Percentiles rank a stretch among this genome's conserved stretches.
phyloP scores from a whole-genome alignment of 2,113 vertebrate genomes.

The Mormyrus iriodes region DNA sequence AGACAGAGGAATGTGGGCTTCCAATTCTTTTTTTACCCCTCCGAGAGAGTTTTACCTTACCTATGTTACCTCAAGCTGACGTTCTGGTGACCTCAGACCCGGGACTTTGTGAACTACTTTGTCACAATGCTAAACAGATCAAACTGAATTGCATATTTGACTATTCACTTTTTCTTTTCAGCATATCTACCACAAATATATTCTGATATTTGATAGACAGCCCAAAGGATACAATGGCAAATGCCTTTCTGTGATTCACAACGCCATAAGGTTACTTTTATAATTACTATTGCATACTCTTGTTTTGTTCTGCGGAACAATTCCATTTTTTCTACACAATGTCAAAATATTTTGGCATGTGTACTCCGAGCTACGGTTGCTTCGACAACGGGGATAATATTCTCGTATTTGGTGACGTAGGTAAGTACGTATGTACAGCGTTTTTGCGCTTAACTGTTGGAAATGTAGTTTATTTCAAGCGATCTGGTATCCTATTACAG shows the following conservation, averaged over 20 bases:
- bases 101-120: not conserved
- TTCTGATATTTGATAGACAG: not conserved
- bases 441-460: not conserved
- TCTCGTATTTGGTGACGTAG: not conserved
- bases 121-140: not conserved
- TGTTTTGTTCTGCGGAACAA: not conserved
- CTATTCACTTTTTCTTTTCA: not conserved
- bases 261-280: not conserved
- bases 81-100: too few species aligned
- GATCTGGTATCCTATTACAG: accelerated
- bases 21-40: not conserved
- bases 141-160: not conserved
- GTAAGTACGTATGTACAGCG: not conserved
- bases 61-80: not conserved
- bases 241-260: not conserved
- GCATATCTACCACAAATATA: not conserved
- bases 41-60: not conserved
- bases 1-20: not conserved
- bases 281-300: not conserved
- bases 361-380: conserved; percentile 35
- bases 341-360: conserved; percentile 37
- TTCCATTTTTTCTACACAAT: not conserved
- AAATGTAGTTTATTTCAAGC: conserved; percentile 49
- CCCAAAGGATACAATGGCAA: not conserved
- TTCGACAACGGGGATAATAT: not conserved